Evolutionary conservation across 2,113 vertebrate genomes (phyloP).

Genomic region (Hylia prasina): DNA sequence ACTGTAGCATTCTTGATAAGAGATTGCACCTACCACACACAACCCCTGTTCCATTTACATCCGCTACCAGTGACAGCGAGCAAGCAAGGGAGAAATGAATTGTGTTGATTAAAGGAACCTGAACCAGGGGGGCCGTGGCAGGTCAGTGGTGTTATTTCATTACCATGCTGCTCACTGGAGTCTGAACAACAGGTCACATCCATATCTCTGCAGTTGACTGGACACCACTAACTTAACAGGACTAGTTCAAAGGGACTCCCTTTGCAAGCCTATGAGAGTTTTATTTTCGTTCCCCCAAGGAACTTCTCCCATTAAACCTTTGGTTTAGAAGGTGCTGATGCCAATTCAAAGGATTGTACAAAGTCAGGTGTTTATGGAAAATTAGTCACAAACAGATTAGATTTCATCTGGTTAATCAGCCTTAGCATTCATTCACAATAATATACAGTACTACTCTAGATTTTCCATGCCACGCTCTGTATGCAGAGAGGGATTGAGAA

Average conservation of each 20-base stretch:
- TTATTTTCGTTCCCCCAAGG: constrained; percentile 8
- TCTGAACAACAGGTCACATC: constrained; percentile 48
- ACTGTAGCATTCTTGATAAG: neutral
- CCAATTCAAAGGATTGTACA: neutral
- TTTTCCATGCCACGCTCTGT: neutral
- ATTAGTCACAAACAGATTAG: neutral
- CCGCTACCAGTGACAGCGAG: constrained; percentile 38
- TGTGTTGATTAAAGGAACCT: constrained; percentile 56
- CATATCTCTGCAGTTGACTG: constrained; percentile 57
- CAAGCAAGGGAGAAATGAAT: constrained; percentile 62
- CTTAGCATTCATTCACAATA: neutral
- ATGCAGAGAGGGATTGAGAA: neutral
- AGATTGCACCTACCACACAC: neutral
- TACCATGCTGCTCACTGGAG: constrained; percentile 47
- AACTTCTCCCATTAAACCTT: constrained; percentile 27
- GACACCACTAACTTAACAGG: constrained; percentile 38
- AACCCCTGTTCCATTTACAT: constrained; percentile 17
- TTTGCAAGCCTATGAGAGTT: neutral
- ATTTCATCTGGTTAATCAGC: neutral
- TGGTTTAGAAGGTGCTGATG: neutral
- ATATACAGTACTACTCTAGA: neutral
- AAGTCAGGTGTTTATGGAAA: neutral
- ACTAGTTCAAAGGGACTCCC: constrained; percentile 47
- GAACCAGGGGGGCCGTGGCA: neutral
- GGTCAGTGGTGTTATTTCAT: constrained; percentile 58